Percentiles rank a stretch among this genome's conserved stretches.
These are phyloP conservation scores for Allygus modestus DNA, from an alignment of 2,888 invertebrate species.

Conservation along the genomic window DNA sequence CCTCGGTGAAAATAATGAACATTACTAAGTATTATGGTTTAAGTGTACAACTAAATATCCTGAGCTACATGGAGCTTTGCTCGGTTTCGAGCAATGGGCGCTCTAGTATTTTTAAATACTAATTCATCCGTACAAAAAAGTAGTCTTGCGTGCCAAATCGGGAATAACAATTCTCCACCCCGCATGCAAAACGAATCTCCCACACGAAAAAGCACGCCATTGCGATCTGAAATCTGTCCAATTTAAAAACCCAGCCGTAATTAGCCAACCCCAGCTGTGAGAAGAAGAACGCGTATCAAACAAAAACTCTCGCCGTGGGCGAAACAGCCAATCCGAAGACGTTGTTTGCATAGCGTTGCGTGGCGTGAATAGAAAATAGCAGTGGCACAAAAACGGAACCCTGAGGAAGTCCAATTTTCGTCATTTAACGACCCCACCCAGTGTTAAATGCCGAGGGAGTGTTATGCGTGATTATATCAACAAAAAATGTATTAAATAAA, in stretches of 20 bases:
- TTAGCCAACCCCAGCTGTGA: background rate
- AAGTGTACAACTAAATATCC: too few species aligned
- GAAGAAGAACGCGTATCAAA: background rate
- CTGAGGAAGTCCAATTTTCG: background rate
- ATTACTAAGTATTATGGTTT: too few species aligned
- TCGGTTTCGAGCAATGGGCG: too few species aligned
- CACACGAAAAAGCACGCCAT: background rate
- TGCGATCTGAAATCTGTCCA: background rate
- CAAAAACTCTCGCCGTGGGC: background rate
- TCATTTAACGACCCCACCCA: too few species aligned
- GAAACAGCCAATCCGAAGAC: background rate
- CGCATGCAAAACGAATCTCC: background rate
- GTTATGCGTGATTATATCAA: too few species aligned
- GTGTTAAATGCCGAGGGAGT: too few species aligned
- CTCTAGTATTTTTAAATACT: too few species aligned
- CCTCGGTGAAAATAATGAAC: too few species aligned
- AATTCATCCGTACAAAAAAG: too few species aligned
- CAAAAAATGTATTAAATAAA: too few species aligned
- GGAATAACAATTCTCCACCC: too few species aligned
- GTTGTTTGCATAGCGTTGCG: background rate
- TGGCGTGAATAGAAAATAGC: background rate
- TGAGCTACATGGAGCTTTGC: too few species aligned
- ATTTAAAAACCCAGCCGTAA: background rate
- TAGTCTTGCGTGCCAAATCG: background rate
- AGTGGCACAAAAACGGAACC: background rate